A percentile compares a stretch with the other conserved stretches of the same genome.
Conservation (phyloP, 2,113 vertebrate species). For the Ploceus nigricollis region DNA sequence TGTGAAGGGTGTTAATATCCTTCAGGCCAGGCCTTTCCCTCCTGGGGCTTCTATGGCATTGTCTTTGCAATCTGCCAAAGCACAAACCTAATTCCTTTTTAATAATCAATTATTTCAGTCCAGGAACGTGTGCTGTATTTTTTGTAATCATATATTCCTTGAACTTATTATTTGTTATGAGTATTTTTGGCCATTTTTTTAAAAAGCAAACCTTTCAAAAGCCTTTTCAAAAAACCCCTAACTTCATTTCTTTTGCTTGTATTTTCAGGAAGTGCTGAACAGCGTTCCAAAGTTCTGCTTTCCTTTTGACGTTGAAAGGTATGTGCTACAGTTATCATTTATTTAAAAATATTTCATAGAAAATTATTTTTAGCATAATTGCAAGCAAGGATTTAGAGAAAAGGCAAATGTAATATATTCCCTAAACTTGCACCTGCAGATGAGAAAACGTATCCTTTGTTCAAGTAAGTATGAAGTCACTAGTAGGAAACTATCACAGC, state of each 20-base stretch:
- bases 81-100: slow-evolving; percentile 83
- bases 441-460: background rate
- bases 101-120: slow-evolving; percentile 95
- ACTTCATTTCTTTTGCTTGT: slow-evolving; percentile 38
- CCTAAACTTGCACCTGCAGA: background rate
- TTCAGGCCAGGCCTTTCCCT: slow-evolving; percentile 85
- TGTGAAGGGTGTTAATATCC: slow-evolving; percentile 93
- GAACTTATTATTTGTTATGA: background rate
- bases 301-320: slow-evolving; percentile 97
- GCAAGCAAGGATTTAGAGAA: background rate
- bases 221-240: background rate
- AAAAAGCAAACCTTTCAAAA: slow-evolving; percentile 4
- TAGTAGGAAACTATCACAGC: background rate
- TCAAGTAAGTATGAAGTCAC: background rate
- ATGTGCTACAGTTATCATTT: slow-evolving; percentile 12
- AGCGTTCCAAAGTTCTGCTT: slow-evolving; percentile 98
- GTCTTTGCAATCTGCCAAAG: slow-evolving; percentile 94
- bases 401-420: background rate
- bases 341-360: background rate
- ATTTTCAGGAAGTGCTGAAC: slow-evolving; percentile 90
- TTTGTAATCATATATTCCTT: slow-evolving; percentile 24
- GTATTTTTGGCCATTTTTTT: background rate
- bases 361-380: background rate
- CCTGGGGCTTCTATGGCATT: slow-evolving; percentile 88
- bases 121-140: slow-evolving; percentile 67